phyloP scores from a whole-genome alignment of 2,797 vertebrate genomes.

The Labeo calbasu region DNA sequence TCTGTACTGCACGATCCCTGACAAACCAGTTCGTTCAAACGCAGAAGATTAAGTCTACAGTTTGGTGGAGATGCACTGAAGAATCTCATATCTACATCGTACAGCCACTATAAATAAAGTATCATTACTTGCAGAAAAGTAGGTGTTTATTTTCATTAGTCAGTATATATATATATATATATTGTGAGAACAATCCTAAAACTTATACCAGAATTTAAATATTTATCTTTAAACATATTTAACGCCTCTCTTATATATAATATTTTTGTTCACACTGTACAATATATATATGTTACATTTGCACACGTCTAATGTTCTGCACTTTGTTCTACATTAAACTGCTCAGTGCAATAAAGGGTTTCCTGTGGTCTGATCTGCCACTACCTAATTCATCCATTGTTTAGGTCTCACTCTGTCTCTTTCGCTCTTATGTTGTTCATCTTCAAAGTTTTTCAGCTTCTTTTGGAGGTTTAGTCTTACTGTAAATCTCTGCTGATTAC shows the following conservation, averaged over 20 bases:
- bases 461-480: background rate
- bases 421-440: background rate
- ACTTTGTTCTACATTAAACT: too few relatives aligned
- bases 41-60: background rate
- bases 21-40: background rate
- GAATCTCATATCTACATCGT: background rate
- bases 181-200: background rate
- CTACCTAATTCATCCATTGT: background rate
- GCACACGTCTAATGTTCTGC: background rate
- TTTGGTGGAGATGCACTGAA: constrained; percentile 31
- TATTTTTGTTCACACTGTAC: background rate
- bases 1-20: constrained; percentile 46
- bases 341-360: too few relatives aligned
- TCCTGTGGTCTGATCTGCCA: too few relatives aligned
- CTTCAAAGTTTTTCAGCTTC: background rate
- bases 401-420: background rate
- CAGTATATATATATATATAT: too few relatives aligned
- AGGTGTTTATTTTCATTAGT: too few relatives aligned
- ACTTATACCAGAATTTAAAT: background rate
- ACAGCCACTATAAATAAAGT: background rate
- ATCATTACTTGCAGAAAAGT: too few relatives aligned
- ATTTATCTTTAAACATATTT: background rate
- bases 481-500: background rate
- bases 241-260: background rate
- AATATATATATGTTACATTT: too few relatives aligned